These are phyloP conservation scores for Vulpes vulpes DNA, from an alignment of 2,113 vertebrate genomes.

Conservation along the genomic window DNA sequence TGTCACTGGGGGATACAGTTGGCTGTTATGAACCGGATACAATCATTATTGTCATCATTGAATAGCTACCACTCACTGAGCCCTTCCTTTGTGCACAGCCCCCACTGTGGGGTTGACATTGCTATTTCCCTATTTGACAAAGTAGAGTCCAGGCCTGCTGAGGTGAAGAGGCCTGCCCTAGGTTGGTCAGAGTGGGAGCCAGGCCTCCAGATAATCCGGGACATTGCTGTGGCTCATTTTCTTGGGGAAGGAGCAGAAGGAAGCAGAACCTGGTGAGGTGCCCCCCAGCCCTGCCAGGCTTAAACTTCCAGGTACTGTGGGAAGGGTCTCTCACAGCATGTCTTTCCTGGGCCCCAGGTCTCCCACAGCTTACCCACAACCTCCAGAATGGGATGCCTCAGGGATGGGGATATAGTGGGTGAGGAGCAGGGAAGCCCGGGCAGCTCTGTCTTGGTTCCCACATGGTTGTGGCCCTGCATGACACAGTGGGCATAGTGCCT, in stretches of 20 bases:
- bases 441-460: not conserved
- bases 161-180: not conserved
- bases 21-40: not conserved
- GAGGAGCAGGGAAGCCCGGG: not conserved
- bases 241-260: slow-evolving; percentile 36
- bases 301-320: not conserved
- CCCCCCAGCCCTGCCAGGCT: not conserved
- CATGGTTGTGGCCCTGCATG: not conserved
- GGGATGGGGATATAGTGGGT: not conserved
- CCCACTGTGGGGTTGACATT: not conserved
- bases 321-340: not conserved
- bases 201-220: not conserved
- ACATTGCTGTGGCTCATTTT: not conserved
- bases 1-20: not conserved
- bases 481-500: not conserved
- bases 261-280: not conserved
- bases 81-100: not conserved
- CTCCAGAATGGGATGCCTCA: not conserved
- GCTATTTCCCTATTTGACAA: not conserved
- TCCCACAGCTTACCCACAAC: not conserved
- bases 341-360: not conserved
- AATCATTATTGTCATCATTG: not conserved
- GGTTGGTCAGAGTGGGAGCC: not conserved
- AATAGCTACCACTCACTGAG: not conserved
- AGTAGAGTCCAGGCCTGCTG: not conserved